These are phyloP conservation scores for Sebastes kiyomatsui DNA, from an alignment of 2,797 vertebrate species.

Conservation along the genomic window DNA sequence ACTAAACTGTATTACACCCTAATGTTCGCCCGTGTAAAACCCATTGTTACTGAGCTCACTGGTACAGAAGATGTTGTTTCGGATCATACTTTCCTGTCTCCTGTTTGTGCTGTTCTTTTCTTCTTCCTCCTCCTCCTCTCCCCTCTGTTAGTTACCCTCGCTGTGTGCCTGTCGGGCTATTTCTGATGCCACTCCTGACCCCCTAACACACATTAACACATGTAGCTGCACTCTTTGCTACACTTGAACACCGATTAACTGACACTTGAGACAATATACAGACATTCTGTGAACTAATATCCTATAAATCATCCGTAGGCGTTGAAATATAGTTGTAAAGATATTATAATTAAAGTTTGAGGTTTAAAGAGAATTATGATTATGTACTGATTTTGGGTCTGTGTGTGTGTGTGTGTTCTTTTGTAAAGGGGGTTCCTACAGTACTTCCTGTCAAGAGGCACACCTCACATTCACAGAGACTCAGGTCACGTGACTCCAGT, in stretches of 20 bases:
- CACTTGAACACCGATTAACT: conserved; percentile 20
- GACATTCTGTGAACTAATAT: background rate
- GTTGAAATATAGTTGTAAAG: background rate
- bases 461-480: conserved; percentile 27
- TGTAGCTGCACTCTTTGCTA: conserved; percentile 26
- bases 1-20: background rate
- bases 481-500: conserved; percentile 67
- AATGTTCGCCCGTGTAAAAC: conserved; percentile 3
- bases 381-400: background rate
- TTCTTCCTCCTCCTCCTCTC: background rate
- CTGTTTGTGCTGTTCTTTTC: background rate
- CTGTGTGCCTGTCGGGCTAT: conserved; percentile 24
- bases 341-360: background rate
- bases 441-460: conserved; percentile 45
- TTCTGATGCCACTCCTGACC: conserved; percentile 38
- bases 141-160: background rate
- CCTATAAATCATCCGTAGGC: background rate
- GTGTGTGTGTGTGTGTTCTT: conserved; percentile 7
- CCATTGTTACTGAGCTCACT: background rate
- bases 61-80: background rate
- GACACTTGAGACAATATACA: conserved; percentile 38
- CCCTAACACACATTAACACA: conserved; percentile 50
- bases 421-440: conserved; percentile 26
- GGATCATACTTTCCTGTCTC: background rate
- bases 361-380: background rate